Percentiles rank a stretch among this genome's conserved stretches.
These are phyloP conservation scores for Battus philenor DNA, from an alignment of 1,140 invertebrate species.

Conservation along the genomic window DNA sequence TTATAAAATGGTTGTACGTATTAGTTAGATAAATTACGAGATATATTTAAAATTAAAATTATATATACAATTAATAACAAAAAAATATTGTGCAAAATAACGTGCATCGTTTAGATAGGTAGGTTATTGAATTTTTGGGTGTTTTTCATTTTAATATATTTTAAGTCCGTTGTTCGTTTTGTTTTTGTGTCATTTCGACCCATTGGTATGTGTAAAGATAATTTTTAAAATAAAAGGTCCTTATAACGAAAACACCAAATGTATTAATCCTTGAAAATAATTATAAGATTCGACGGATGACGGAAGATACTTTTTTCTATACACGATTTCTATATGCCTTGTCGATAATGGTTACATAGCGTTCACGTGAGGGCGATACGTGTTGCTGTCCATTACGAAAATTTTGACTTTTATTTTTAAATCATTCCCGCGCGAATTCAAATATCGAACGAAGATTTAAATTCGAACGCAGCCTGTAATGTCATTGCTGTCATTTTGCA, in stretches of 20 bases:
- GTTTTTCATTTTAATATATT: conserved; percentile 34
- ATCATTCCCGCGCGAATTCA: too few relatives aligned
- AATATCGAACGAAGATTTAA: too few relatives aligned
- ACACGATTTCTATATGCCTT: conserved; percentile 10
- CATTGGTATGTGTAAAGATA: conserved; percentile 47
- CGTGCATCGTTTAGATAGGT: conserved; percentile 50
- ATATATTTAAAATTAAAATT: conserved; percentile 55
- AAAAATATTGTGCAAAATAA: conserved; percentile 49
- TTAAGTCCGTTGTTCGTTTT: conserved; percentile 22
- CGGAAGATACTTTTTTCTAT: conserved; percentile 32
- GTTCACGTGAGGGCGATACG: too few relatives aligned
- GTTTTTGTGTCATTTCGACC: conserved; percentile 29
- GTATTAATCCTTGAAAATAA: conserved; percentile 50
- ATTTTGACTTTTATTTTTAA: too few relatives aligned
- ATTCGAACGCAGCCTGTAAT: too few relatives aligned
- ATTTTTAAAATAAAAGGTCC: conserved; percentile 57
- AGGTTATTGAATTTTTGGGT: conserved; percentile 62
- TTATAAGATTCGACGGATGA: conserved; percentile 43
- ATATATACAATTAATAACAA: conserved; percentile 60
- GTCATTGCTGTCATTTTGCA: too few relatives aligned
- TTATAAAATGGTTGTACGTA: conserved; percentile 36
- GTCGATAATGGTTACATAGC: too few relatives aligned
- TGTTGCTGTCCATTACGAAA: too few relatives aligned
- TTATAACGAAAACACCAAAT: conserved; percentile 62
- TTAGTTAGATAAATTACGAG: conserved; percentile 62